Evolutionary conservation across 2,113 vertebrate species (phyloP).

Genomic region (Poicephalus meyeri): DNA sequence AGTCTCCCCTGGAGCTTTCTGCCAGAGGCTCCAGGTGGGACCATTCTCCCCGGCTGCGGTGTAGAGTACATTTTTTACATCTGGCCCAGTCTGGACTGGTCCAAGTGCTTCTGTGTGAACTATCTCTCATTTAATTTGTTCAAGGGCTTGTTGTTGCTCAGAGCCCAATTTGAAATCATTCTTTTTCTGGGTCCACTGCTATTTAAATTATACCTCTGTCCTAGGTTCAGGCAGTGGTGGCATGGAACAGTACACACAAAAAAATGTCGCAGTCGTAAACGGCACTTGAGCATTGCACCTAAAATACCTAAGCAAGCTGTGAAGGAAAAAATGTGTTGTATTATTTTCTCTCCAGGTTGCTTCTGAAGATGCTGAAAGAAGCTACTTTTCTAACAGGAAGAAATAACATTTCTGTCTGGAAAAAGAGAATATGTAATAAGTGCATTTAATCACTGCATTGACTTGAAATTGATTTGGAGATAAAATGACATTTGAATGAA

Average conservation of each 20-base stretch:
- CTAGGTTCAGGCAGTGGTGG: neutral
- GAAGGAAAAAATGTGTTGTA: neutral
- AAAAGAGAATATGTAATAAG: neutral
- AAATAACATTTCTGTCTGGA: neutral
- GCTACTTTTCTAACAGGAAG: neutral
- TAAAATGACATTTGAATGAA: neutral
- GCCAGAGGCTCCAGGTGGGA: neutral
- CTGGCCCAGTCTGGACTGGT: neutral
- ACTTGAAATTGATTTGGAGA: neutral
- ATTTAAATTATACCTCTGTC: neutral
- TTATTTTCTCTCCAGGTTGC: conserved; percentile 28
- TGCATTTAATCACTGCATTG: neutral
- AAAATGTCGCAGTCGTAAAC: neutral
- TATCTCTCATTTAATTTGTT: neutral
- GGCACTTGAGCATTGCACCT: neutral
- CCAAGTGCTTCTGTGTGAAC: neutral
- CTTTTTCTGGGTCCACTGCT: neutral
- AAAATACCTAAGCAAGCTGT: conserved; percentile 8
- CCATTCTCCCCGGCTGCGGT: neutral
- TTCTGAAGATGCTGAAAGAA: neutral
- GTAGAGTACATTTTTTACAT: neutral
- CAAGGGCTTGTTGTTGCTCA: neutral
- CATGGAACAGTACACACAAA: neutral
- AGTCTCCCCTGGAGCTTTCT: neutral
- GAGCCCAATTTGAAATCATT: neutral